Base-by-base conservation (phyloP, 1,140 invertebrate genomes). In the Drosophila jambulina region DNA sequence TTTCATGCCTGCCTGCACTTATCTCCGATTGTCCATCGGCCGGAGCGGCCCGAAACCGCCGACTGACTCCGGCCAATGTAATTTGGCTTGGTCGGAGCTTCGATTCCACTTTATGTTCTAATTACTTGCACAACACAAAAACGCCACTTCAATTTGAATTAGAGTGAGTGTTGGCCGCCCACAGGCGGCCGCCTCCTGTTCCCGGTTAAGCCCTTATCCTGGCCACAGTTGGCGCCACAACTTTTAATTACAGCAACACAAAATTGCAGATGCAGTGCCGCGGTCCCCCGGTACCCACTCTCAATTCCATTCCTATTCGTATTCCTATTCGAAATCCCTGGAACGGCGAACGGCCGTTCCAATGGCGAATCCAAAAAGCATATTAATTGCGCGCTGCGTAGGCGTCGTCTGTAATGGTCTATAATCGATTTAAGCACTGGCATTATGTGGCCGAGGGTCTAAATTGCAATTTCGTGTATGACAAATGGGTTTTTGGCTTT, bases 1-100 rank as follows among this genome's bases (percentile, higher is more conserved):
- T 88, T 88, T 88, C 84, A 88, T 88, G 84, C 85, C 85, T 90
- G 84, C 84, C 84, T 83, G 85, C 84, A 90, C 84, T 90, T 88
- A 88, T 90, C 84, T 88, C 69, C 84, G 77, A 88, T 90, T 90
- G 84, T 90, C 77, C 80, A 90, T 84, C 84, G 71, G 45, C 61
- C 13, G 60, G 19, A 15, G 19, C 36, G n/a, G 40, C 13, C 32
- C 56, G 29, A 45, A 65, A 48, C 49, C 68, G 42, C 34, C 21
- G 65, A 70, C 68, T 72, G 51, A 63, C 45, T 59, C 56, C 36
- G 46, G 46, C 60, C 76, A 85, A 84, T 81, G 82, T 74, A 70
- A 87, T 82, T 86, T 72, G 58, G 76, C 79, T 64, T 64, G 70
- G 82, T 43, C 51, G 67, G 67, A 61, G 83, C 76, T 87, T 88